Evolutionary conservation across 1,140 invertebrate genomes (phyloP), one percentile per base, ranked within the genome.

Genomic region (Rhizoglyphus robini): DNA sequence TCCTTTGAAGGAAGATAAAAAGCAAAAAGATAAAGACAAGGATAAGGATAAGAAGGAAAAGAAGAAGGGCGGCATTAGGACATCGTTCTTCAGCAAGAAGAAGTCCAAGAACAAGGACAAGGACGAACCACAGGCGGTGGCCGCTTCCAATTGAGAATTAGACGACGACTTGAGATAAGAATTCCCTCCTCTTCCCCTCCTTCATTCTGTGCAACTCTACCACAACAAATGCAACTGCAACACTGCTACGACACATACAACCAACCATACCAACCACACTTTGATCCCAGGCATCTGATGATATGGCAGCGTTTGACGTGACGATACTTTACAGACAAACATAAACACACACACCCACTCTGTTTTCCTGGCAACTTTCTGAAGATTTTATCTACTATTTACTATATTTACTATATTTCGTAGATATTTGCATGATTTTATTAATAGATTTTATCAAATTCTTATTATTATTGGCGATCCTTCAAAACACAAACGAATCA

Each of bases 71-170:
- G 51, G 51, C 51, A 54, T 54, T 54, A 8, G 51, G 23, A 54
- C 51, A 32, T 54, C 51, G 31, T 54, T 54, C 31, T 54, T 54
- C 51, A 54, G 51, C 51, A 54, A 54, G 51, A 54, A 54, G 51
- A 54, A 54, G 20, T 54, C 51, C 8, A 54, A 54, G 31, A 54
- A 5, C 31, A 54, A 54, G 51, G 51, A 54, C 20, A 54, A 54
- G 51, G 51, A 54, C 51, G 51, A 54, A 54, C 51, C 51, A 8
- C 51, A 54, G 8, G 51, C 51, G 31, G 51, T 54, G 20, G 51
- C 51, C 8, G 51, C 51, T 8, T 54, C 51, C 8, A 54, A 54
- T 23, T 54, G 31, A 54, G 23, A 41, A 41, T 11, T 41, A 18
- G 36, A 41, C 8, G 36, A 41, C 18, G 8, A 41, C 36, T 11